Percentiles rank a stretch among this genome's conserved stretches.
Conservation (phyloP, 1,140 invertebrate genomes). For the Hyles euphorbiae region DNA sequence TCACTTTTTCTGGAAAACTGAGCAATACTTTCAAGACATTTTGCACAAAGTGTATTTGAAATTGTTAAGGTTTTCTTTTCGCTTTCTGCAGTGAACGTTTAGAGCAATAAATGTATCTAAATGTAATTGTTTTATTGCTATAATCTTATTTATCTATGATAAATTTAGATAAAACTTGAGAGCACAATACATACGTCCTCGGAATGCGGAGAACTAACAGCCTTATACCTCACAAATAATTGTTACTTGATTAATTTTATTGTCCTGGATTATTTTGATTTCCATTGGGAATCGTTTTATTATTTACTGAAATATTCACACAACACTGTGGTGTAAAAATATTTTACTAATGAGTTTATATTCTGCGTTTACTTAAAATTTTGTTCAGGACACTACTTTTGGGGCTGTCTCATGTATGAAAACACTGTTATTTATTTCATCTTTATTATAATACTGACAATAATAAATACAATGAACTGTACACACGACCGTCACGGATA, state of each 20-base stretch:
- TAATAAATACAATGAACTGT: too few species aligned
- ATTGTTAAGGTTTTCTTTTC: not conserved
- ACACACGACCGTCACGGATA: too few species aligned
- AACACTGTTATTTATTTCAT: not conserved
- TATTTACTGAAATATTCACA: too few species aligned
- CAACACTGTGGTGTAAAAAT: too few species aligned
- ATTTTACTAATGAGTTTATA: too few species aligned
- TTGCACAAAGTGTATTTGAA: too few species aligned
- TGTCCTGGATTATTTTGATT: too few species aligned
- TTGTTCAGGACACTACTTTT: not conserved
- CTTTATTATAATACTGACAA: not conserved
- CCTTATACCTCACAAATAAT: not conserved
- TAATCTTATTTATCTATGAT: slow-evolving; percentile 40
- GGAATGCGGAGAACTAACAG: not conserved
- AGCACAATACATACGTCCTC: slow-evolving; percentile 5
- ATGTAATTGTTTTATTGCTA: slow-evolving; percentile 35
- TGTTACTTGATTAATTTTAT: not conserved
- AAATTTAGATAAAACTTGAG: slow-evolving; percentile 19
- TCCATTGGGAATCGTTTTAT: too few species aligned
- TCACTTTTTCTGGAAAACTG: too few species aligned
- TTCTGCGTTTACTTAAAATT: not conserved
- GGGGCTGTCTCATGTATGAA: not conserved
- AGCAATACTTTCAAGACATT: too few species aligned
- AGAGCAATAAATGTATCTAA: slow-evolving; percentile 10
- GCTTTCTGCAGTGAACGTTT: not conserved